Evolutionary conservation across 2,113 vertebrate genomes (phyloP).

Genomic region (Proterorhinus semilunaris): DNA sequence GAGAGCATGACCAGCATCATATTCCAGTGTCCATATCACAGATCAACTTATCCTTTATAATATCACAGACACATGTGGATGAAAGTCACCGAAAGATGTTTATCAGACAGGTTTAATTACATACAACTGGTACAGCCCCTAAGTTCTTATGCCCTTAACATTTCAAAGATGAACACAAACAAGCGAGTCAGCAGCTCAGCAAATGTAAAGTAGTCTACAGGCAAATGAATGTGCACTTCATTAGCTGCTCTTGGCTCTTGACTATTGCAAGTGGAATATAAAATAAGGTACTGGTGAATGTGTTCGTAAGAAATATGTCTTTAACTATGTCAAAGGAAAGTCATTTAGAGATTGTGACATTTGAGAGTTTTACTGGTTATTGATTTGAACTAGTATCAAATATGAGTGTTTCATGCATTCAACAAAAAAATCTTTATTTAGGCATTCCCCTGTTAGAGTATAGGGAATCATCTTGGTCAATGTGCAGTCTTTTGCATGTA

Average conservation of each 20-base stretch:
- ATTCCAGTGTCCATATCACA: too few relatives aligned
- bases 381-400: background rate
- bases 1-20: too few relatives aligned
- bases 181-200: background rate
- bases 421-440: background rate
- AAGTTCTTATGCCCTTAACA: constrained; percentile 1
- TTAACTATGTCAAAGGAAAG: background rate
- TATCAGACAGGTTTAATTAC: constrained; percentile 6
- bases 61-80: background rate
- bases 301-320: background rate
- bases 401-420: background rate
- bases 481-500: too few relatives aligned
- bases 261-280: constrained; percentile 2
- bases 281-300: background rate
- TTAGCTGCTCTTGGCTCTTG: background rate
- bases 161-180: background rate
- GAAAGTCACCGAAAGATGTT: background rate
- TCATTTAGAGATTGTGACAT: background rate
- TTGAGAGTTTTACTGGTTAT: background rate
- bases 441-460: too few relatives aligned
- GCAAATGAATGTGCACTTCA: constrained; percentile 5
- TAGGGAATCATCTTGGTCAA: too few relatives aligned
- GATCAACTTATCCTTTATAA: too few relatives aligned
- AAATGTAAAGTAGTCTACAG: constrained; percentile 9
- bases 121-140: background rate